Evolutionary conservation across 1,140 invertebrate genomes (phyloP).

Genomic region (Belonocnema kinseyi): DNA sequence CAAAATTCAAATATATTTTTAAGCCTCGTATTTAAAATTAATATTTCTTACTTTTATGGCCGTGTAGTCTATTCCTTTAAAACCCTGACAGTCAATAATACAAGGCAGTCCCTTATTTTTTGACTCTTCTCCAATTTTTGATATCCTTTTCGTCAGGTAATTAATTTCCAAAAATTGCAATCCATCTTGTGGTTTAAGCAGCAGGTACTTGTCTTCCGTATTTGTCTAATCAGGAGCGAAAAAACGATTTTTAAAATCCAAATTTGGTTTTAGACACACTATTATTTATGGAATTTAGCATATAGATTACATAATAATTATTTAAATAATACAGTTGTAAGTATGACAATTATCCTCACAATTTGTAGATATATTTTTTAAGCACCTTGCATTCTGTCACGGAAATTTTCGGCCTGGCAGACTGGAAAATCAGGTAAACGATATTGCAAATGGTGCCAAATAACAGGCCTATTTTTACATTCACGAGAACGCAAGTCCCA

Average conservation of each 20-base stretch:
- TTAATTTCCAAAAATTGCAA: slow-evolving; percentile 81
- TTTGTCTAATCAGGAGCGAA: slow-evolving; percentile 52
- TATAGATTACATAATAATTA: too few relatives aligned
- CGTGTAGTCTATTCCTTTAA: slow-evolving; percentile 81
- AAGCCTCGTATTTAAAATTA: slow-evolving; percentile 38
- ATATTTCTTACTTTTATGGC: slow-evolving; percentile 74
- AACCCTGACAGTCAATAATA: slow-evolving; percentile 78
- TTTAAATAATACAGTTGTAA: background rate
- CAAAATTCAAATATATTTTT: too few relatives aligned
- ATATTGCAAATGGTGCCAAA: slow-evolving; percentile 80
- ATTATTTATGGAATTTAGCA: too few relatives aligned
- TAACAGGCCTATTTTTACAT: slow-evolving; percentile 83
- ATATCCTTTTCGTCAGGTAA: slow-evolving; percentile 75
- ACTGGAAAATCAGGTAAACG: slow-evolving; percentile 78
- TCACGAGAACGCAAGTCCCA: slow-evolving; percentile 75
- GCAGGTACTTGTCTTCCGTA: slow-evolving; percentile 72
- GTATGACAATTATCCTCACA: slow-evolving; percentile 24
- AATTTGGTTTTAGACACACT: too few relatives aligned
- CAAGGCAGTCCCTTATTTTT: slow-evolving; percentile 73
- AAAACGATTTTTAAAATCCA: too few relatives aligned
- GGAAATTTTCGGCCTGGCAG: slow-evolving; percentile 70
- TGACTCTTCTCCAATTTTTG: slow-evolving; percentile 67
- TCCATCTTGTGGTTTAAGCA: slow-evolving; percentile 78
- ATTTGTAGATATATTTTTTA: slow-evolving; percentile 37
- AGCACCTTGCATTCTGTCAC: slow-evolving; percentile 69